Conservation (phyloP, 2,113 vertebrate species). For the Ailuropoda melanoleuca region DNA sequence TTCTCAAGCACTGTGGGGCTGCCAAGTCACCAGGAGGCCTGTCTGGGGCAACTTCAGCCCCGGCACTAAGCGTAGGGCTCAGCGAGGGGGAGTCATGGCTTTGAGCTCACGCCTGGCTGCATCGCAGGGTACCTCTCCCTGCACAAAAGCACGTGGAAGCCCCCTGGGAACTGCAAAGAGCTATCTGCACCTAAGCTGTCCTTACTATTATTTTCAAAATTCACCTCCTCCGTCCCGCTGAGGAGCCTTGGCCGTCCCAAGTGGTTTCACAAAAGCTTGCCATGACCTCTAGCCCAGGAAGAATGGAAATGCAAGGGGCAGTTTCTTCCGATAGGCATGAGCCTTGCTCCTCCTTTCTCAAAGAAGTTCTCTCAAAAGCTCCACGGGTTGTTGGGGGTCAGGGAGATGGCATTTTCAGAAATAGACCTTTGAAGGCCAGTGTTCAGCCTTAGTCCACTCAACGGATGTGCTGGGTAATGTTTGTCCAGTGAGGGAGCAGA, state of each 20-base stretch:
- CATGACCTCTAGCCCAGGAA: background rate
- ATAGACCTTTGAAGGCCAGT: background rate
- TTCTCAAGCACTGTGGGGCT: background rate
- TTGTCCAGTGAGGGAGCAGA: background rate
- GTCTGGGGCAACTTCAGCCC: background rate
- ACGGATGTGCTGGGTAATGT: background rate
- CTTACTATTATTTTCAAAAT: background rate
- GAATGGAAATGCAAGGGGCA: accelerated
- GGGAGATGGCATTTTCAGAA: background rate
- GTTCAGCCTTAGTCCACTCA: background rate
- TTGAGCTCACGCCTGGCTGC: accelerated
- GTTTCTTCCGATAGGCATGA: accelerated
- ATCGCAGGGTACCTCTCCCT: background rate
- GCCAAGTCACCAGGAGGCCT: background rate
- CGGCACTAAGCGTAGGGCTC: background rate
- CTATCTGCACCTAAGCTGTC: accelerated
- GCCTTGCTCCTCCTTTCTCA: background rate
- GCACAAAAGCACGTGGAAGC: accelerated
- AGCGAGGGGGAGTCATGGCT: background rate
- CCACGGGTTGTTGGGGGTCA: no score
- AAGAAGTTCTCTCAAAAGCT: background rate
- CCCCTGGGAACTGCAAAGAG: accelerated
- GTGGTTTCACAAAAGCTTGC: background rate
- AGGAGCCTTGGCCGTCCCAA: background rate
- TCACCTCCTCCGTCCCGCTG: accelerated